These are phyloP conservation scores for Agrochola macilenta DNA, from an alignment of 2,888 invertebrate genomes.

Conservation along the genomic window DNA sequence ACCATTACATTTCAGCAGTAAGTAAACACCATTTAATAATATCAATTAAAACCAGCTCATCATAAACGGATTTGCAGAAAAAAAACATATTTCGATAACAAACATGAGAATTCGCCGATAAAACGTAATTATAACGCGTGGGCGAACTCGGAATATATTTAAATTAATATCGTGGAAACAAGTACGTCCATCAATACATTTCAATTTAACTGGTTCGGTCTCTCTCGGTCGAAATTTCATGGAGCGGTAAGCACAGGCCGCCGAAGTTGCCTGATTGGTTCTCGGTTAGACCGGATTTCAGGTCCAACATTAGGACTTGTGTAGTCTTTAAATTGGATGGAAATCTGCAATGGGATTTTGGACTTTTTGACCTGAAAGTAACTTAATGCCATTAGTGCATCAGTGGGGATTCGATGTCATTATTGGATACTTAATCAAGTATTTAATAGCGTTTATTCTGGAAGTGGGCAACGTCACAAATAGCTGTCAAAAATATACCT, in stretches of 20 bases:
- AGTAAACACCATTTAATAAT: slow-evolving; percentile 8
- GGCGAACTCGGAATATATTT: slow-evolving; percentile 37
- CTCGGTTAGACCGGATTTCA: slow-evolving; percentile 43
- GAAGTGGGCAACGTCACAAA: too few species aligned
- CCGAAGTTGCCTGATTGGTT: slow-evolving; percentile 74
- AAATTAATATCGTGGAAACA: slow-evolving; percentile 60
- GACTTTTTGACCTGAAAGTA: not conserved
- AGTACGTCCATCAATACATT: slow-evolving; percentile 62
- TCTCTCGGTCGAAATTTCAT: slow-evolving; percentile 72
- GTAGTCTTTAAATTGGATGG: slow-evolving; percentile 19
- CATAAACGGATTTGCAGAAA: not conserved
- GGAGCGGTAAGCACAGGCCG: slow-evolving; percentile 68
- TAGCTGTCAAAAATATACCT: too few species aligned
- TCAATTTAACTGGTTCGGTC: slow-evolving; percentile 66
- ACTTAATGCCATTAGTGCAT: not conserved
- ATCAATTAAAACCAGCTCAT: slow-evolving; percentile 18
- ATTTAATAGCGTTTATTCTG: too few species aligned
- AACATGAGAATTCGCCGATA: slow-evolving; percentile 30
- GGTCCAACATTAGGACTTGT: slow-evolving; percentile 19
- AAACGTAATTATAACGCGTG: slow-evolving; percentile 50
- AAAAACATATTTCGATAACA: slow-evolving; percentile 22
- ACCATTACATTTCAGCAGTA: not conserved
- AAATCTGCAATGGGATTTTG: not conserved
- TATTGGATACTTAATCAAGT: not conserved
- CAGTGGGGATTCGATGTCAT: not conserved